Evolutionary conservation across 2,797 vertebrate species (phyloP).

Genomic region (Gambelia wislizenii): DNA sequence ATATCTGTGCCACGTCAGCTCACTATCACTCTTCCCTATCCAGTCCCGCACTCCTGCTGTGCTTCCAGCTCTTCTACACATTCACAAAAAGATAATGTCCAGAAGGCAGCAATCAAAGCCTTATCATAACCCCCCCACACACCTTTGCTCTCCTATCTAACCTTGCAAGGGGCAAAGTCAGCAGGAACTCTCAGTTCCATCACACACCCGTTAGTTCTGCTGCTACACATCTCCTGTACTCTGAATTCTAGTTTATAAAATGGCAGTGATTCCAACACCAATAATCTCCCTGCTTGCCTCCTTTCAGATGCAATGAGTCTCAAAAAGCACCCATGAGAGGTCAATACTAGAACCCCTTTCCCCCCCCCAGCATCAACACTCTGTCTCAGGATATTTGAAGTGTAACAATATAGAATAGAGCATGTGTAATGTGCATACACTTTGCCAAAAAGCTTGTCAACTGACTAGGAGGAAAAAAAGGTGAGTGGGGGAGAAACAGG

Average conservation of each 20-base stretch:
- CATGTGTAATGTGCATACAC: background rate
- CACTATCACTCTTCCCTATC: background rate
- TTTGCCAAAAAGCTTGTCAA: background rate
- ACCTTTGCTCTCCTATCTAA: conserved; percentile 42
- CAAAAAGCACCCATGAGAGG: background rate
- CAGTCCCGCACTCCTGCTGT: background rate
- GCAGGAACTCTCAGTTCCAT: background rate
- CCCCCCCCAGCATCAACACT: too few relatives aligned
- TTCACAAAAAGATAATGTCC: background rate
- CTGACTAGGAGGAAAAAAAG: too few relatives aligned
- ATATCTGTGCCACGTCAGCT: background rate
- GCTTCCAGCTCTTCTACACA: background rate
- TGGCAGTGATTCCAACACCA: background rate
- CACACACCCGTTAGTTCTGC: background rate
- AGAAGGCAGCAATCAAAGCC: background rate
- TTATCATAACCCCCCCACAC: conserved; percentile 14
- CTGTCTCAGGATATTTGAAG: background rate
- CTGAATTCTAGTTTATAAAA: background rate
- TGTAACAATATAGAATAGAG: background rate
- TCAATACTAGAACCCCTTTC: too few relatives aligned
- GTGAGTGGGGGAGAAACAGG: background rate
- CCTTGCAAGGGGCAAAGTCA: conserved; percentile 4
- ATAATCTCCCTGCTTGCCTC: background rate
- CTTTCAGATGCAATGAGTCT: background rate
- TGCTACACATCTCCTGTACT: background rate